Evolutionary conservation across 2,113 vertebrate genomes (phyloP), one percentile per base, ranked within the genome.

Genomic region (Laticauda laticaudata): DNA sequence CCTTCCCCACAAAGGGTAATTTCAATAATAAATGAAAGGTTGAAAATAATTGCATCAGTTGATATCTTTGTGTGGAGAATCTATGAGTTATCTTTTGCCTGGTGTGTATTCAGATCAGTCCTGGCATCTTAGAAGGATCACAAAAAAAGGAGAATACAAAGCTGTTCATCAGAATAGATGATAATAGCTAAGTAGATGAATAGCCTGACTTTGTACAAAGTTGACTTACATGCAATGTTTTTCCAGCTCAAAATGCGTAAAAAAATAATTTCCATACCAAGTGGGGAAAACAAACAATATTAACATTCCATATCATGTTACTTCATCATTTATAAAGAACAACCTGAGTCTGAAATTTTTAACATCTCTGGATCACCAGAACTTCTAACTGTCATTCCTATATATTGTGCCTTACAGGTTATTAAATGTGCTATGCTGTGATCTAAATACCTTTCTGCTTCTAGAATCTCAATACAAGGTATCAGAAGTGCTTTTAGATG

Each of bases 401-500:
- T 87, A 64, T 93, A 21, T 96, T 85, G 90, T 57, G 92, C 95
- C 87, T 26, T 95, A 59, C 95, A 99, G 99, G 95, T 96, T 99
- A 91, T 96, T 99, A 93, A 98, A 98, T 89, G 98, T 99, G 86
- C 92, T 99, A 0, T 99, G 99, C 97, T 99, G 98, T 97, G 98
- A 98, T 93, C 97, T 99, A 95, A 98, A 99, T 95, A 98, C 98
- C 3, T 98, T 99, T 64, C 97, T 99, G 86, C 97, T 99, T 43
- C 95, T 99, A 95, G 98, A 99, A 96, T 97, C 98, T 95, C 99
- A 99, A 92, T 99, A 98, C 96, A 97, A 97, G 88, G 96, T 99
- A 94, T 98, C 98, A 94, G 96, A 98, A 95, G 96, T 98, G 94
- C 97, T 99, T 94, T 97, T 99, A 59, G 97, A 97, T 95, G 98